These are phyloP conservation scores for Tyrophagus putrescentiae DNA, from an alignment of 1,140 invertebrate species.

Conservation along the genomic window DNA sequence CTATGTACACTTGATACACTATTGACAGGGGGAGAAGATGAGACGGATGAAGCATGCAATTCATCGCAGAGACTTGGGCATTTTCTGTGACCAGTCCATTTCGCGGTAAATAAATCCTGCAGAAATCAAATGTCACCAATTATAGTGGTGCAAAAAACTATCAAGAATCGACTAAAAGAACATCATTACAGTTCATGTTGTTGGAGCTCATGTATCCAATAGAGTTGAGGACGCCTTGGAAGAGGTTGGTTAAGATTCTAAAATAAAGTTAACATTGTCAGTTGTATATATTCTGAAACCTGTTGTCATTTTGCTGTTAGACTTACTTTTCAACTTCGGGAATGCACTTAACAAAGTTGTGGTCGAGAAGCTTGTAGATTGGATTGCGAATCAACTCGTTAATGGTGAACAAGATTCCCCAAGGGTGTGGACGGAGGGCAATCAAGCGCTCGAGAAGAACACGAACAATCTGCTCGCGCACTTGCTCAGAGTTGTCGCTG, in stretches of 20 bases:
- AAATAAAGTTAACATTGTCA: not conserved
- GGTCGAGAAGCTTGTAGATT: slow-evolving; percentile 96
- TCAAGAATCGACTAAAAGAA: not conserved
- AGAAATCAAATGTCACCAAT: not conserved
- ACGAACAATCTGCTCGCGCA: slow-evolving; percentile 66
- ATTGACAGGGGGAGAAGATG: too few species aligned
- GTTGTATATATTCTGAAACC: too few species aligned
- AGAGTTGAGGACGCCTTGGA: slow-evolving; percentile 4
- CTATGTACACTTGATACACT: too few species aligned
- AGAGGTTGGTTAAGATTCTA: slow-evolving; percentile 3
- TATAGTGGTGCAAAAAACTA: not conserved
- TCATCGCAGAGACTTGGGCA: not conserved
- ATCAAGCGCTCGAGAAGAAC: slow-evolving; percentile 91
- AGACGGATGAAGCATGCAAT: not conserved
- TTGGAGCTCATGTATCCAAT: not conserved
- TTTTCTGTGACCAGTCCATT: not conserved
- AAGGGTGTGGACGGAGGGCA: slow-evolving; percentile 94
- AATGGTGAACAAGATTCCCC: slow-evolving; percentile 96
- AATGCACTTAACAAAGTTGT: slow-evolving; percentile 97
- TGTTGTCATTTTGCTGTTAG: not conserved
- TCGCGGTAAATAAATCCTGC: not conserved
- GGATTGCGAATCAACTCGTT: slow-evolving; percentile 98
- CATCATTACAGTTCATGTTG: slow-evolving; percentile 6
- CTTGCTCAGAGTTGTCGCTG: slow-evolving; percentile 90
- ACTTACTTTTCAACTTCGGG: slow-evolving; percentile 47